Percentiles rank a stretch among this genome's conserved stretches.
phyloP scores from a whole-genome alignment of 1,140 invertebrate species.

The Heliconius melpomene region DNA sequence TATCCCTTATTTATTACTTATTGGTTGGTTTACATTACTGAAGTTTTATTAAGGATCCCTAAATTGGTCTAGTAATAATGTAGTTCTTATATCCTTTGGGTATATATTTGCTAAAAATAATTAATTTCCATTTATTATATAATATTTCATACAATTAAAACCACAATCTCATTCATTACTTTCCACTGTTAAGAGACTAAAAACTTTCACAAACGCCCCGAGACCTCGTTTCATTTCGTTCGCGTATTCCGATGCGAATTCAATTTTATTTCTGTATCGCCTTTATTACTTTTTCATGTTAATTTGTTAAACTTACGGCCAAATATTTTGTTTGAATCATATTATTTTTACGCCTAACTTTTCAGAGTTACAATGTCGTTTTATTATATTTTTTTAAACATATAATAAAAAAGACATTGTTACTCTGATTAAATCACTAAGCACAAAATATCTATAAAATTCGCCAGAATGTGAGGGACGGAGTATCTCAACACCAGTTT shows the following conservation, averaged over 20 bases:
- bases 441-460: too few species aligned
- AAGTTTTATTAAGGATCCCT: too few species aligned
- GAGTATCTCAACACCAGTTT: too few species aligned
- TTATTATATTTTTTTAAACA: background rate
- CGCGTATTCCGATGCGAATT: conserved; percentile 27
- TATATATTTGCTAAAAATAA: too few species aligned
- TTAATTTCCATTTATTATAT: too few species aligned
- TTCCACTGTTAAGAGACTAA: conserved; percentile 37
- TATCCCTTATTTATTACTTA: too few species aligned
- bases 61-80: too few species aligned
- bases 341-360: background rate
- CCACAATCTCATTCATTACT: conserved; percentile 24
- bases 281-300: conserved; percentile 35
- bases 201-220: conserved; percentile 34
- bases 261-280: conserved; percentile 36
- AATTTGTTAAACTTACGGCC: conserved; percentile 7
- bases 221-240: conserved; percentile 35
- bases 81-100: too few species aligned
- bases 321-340: background rate
- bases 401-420: too few species aligned
- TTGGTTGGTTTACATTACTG: too few species aligned
- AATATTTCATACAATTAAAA: conserved; percentile 16
- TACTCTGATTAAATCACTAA: too few species aligned
- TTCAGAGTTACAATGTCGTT: background rate
- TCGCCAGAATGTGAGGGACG: too few species aligned